Base-by-base conservation (phyloP, 2,113 vertebrate species). In the Toxostoma redivivum region DNA sequence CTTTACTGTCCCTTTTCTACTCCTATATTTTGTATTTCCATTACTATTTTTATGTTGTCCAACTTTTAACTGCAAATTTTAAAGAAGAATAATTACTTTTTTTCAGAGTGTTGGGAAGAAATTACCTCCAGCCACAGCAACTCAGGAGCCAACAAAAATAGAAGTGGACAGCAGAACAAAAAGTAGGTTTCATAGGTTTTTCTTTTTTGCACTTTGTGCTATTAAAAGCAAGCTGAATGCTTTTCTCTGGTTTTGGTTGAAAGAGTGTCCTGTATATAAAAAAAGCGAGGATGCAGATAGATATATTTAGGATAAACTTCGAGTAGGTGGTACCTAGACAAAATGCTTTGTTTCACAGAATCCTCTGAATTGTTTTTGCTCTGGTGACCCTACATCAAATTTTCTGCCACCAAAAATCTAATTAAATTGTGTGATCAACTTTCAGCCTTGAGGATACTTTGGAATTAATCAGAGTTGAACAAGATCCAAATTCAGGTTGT, bases 141-240 rank as follows among this genome's bases (percentile, higher is more conserved):
- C 98, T 94, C 96, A 98, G 91, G 99, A 99, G 94, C 97, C 98
- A 31, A 97, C 98, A 93, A 99, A 99, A 98, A 95, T 98, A 19
- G 99, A 99, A 96, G 97, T 98, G 80, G 99, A 99, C 88, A 97
- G 94, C 98, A 99, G 98, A 98, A 96, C 98, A 87, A 99, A 99
- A 98, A 98, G 99, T 99, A 97, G 98, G 98, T 97, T 92, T 95
- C 70, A 45, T 60, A 91, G n/a, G 79, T 96, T 95, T 94, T 88
- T 54, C 42, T 90, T 71, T 70, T 89, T 89, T 96, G 79, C 62
- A 33, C 66, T 95, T 77, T 23, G n/a, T 93, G 80, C 77, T 92
- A 2, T 72, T 73, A 54, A 50, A 47, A 84, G 28, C 30, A 65
- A 94, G 47, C 65, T 56, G 78, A 91, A 56, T 28, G 23, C 51